Evolutionary conservation across 2,888 invertebrate genomes (phyloP).

Genomic region (Hecatera dysodea): DNA sequence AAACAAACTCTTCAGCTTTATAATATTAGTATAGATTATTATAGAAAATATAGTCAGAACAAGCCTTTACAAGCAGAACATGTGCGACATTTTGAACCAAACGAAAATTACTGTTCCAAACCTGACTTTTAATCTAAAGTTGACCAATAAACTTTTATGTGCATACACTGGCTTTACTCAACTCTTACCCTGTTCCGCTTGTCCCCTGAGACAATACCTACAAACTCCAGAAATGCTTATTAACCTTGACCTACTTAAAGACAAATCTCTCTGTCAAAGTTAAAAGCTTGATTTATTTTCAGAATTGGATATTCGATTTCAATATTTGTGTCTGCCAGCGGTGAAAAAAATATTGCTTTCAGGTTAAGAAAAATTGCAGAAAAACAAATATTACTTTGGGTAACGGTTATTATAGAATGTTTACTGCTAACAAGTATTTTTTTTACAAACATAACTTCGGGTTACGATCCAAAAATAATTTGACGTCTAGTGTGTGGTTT

Average conservation of each 20-base stretch:
- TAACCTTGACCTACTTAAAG: constrained; percentile 57
- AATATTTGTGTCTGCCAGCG: constrained; percentile 13
- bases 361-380: background rate
- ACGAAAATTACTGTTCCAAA: constrained; percentile 4
- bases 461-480: constrained; percentile 59
- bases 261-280: constrained; percentile 53
- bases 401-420: constrained; percentile 25
- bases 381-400: constrained; percentile 9
- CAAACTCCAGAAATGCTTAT: constrained; percentile 48
- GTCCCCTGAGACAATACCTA: constrained; percentile 34
- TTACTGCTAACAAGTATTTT: constrained; percentile 31
- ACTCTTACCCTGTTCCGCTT: constrained; percentile 15
- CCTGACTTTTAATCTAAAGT: constrained; percentile 1
- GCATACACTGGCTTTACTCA: constrained; percentile 17
- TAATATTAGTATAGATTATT: no score
- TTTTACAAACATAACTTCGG: constrained; percentile 35
- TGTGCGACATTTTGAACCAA: background rate
- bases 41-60: background rate
- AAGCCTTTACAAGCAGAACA: background rate
- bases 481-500: constrained; percentile 56
- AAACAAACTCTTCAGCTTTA: no score
- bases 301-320: constrained; percentile 26
- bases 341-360: constrained; percentile 19
- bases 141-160: constrained; percentile 15
- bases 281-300: constrained; percentile 59